These are phyloP conservation scores for Rhynchomys soricoides DNA, from an alignment of 2,113 vertebrate species.

Conservation along the genomic window DNA sequence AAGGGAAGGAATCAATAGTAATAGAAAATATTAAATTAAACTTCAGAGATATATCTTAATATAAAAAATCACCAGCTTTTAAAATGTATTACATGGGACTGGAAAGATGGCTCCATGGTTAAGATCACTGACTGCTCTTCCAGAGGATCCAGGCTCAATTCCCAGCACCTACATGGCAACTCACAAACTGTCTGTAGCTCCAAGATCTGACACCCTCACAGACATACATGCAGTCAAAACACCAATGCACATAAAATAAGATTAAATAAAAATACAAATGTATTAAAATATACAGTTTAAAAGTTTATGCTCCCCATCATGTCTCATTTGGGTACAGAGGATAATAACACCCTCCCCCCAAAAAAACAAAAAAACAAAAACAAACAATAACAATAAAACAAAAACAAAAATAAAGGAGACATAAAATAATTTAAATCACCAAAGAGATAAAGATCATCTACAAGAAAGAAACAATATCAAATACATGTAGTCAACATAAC, in stretches of 20 bases:
- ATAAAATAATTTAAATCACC: conserved; percentile 23
- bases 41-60: conserved; percentile 18
- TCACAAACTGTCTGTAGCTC: too few relatives aligned
- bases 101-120: too few relatives aligned
- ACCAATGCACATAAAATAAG: too few relatives aligned
- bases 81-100: neutral
- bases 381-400: neutral
- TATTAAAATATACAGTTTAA: neutral
- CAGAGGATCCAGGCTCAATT: too few relatives aligned
- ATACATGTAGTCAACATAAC: neutral
- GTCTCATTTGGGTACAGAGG: neutral
- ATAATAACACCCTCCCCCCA: neutral
- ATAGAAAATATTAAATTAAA: conserved; percentile 33
- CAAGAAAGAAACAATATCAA: neutral
- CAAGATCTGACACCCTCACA: too few relatives aligned
- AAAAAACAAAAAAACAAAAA: neutral
- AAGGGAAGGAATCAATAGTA: neutral
- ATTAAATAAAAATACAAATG: neutral
- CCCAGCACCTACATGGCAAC: too few relatives aligned
- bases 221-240: too few relatives aligned
- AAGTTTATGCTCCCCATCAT: neutral
- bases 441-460: neutral
- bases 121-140: too few relatives aligned
- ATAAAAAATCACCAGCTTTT: conserved; percentile 4
- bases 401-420: neutral